Conservation (phyloP, 2,113 vertebrate species). For the Felis chaus region DNA sequence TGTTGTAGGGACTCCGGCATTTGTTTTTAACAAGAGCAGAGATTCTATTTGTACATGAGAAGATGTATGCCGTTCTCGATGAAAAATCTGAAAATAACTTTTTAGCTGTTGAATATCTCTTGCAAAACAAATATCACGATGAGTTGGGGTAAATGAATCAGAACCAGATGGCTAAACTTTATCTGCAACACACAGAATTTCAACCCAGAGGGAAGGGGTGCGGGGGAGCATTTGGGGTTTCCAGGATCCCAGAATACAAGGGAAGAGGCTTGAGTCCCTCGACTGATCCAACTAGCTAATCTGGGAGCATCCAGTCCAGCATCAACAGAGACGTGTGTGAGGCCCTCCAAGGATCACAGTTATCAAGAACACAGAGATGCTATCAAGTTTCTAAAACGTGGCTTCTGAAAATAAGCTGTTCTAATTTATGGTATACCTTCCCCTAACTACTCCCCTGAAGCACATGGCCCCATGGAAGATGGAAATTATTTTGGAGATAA, state of each 20-base stretch:
- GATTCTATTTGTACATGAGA: background rate
- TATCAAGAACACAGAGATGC: conserved; percentile 49
- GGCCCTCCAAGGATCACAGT: background rate
- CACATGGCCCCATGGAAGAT: conserved; percentile 56
- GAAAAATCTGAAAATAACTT: conserved; percentile 48
- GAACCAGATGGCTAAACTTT: conserved; percentile 75
- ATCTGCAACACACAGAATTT: conserved; percentile 69
- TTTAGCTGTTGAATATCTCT: conserved; percentile 50
- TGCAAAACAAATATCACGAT: conserved; percentile 72
- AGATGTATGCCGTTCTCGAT: conserved; percentile 22
- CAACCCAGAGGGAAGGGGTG: conserved; percentile 40
- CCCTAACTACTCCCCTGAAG: conserved; percentile 23
- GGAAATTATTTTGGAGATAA: conserved; percentile 74
- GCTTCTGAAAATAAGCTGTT: conserved; percentile 69
- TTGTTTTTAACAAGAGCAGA: background rate
- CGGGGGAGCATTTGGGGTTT: conserved; percentile 49
- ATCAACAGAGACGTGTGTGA: background rate
- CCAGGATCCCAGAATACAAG: background rate
- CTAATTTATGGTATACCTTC: conserved; percentile 63
- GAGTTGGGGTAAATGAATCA: conserved; percentile 73
- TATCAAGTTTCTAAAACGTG: conserved; percentile 56
- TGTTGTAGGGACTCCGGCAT: background rate
- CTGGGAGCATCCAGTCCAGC: background rate
- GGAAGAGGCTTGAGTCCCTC: background rate
- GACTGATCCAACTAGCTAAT: background rate